These are phyloP conservation scores for Tenthredo livida DNA, from an alignment of 2,888 invertebrate species.

Conservation along the genomic window DNA sequence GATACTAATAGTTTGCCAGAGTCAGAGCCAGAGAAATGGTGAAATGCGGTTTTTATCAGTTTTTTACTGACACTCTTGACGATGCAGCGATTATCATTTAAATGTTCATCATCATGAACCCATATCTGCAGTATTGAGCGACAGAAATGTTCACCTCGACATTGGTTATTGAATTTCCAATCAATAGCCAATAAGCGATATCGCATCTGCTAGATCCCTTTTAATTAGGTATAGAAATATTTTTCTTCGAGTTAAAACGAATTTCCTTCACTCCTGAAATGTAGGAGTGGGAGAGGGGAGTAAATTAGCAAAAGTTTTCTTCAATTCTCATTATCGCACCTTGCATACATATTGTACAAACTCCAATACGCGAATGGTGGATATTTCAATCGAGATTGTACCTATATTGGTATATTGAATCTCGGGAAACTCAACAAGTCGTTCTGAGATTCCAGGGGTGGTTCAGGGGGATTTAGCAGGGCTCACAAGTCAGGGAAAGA, in stretches of 20 bases:
- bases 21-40: neutral
- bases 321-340: neutral
- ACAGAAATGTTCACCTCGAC: neutral
- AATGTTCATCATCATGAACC: neutral
- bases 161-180: neutral
- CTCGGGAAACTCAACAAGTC: conserved; percentile 25
- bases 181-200: neutral
- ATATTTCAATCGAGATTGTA: conserved; percentile 4
- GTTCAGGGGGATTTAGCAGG: conserved; percentile 14
- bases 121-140: neutral
- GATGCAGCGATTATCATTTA: conserved; percentile 22
- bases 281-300: neutral
- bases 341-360: neutral
- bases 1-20: conserved; percentile 7
- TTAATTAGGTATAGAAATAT: neutral
- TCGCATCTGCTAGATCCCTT: neutral
- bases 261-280: neutral
- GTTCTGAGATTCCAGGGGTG: conserved; percentile 20
- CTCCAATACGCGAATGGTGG: neutral
- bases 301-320: neutral
- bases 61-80: neutral
- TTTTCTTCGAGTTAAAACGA: neutral
- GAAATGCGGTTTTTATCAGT: neutral
- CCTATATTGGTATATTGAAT: conserved; percentile 4
- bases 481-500: conserved; percentile 11